Evolutionary conservation across 2,797 vertebrate species (phyloP), one percentile per base, ranked within the genome.

Genomic region (Lacerta bilineata): DNA sequence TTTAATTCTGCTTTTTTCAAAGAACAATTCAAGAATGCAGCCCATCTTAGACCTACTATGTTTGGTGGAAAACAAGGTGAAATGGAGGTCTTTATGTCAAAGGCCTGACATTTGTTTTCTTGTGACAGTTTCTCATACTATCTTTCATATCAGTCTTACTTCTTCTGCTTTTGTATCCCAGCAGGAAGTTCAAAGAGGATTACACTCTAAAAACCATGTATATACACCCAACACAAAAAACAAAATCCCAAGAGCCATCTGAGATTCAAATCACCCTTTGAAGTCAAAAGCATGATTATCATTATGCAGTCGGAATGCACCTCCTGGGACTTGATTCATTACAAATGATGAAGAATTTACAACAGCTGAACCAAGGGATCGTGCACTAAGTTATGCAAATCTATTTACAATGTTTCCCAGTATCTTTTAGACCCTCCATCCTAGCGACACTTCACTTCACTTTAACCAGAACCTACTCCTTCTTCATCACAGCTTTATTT

Each of bases 201-300:
- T 80, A 15, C 17, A 64, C 9, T 13, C 55, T 10, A 46, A 78
- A 78, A 78, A 4, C 43, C 41, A 68, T 68, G 8, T 33, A 33
- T 39, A 29, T 7, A 18, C 8, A 50, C 33, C 36, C 55, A 25
- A 77, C 78, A 33, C 11, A 69, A 55, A 29, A 50, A n/a, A 29
- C 64, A 10, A 83, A n/a, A n/a, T 4, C 41, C 33, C 23, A 59
- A 80, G 29, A 59, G 46, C 33, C 43, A 71, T 27, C 23, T 39
- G 7, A 55, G 33, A 74, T 84, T 59, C 23, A 59, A 84, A 86
- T 39, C 15, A 36, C 23, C 8, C 11, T 79, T 36, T 78, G 55
- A 72, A 80, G 39, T 59, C 20, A 68, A 88, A 87, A 83, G 39
- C 41, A 41, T 78, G 33, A 68, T 39, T 79, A 39, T 76, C 23